These are phyloP conservation scores for Theodoxus fluviatilis DNA, from an alignment of 2,888 invertebrate species.

Conservation along the genomic window DNA sequence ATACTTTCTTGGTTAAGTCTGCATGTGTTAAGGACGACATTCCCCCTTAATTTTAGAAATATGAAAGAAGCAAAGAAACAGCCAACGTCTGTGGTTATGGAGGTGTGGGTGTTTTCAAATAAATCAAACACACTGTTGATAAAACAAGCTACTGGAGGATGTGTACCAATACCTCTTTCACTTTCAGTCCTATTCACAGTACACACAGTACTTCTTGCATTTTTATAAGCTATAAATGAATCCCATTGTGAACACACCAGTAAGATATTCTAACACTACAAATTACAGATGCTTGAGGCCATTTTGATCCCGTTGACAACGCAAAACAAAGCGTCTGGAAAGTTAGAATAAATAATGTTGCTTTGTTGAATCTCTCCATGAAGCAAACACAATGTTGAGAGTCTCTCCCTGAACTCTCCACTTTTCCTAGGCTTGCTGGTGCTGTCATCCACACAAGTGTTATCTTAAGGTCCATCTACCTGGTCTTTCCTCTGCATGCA, in stretches of 20 bases:
- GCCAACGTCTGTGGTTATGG: background rate
- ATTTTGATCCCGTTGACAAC: background rate
- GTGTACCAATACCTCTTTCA: background rate
- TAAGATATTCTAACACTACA: background rate
- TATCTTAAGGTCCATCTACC: background rate
- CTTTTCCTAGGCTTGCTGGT: background rate
- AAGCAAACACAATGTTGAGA: background rate
- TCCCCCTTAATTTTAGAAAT: background rate
- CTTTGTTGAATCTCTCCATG: background rate
- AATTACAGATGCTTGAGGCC: background rate
- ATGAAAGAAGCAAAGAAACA: background rate
- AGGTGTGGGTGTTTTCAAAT: background rate
- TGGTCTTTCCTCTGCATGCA: background rate
- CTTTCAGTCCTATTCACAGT: background rate
- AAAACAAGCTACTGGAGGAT: background rate
- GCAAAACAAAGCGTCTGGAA: background rate
- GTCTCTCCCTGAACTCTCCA: background rate
- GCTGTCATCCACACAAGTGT: background rate
- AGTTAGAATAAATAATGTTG: background rate
- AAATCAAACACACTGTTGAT: constrained; percentile 6
- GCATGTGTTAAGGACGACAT: background rate
- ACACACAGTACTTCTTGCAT: background rate
- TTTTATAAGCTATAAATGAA: background rate
- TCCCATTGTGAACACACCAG: background rate
- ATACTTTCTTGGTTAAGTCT: background rate